phyloP scores from a whole-genome alignment of 1,140 invertebrate genomes.

The Cyrtorhinus lividipennis region DNA sequence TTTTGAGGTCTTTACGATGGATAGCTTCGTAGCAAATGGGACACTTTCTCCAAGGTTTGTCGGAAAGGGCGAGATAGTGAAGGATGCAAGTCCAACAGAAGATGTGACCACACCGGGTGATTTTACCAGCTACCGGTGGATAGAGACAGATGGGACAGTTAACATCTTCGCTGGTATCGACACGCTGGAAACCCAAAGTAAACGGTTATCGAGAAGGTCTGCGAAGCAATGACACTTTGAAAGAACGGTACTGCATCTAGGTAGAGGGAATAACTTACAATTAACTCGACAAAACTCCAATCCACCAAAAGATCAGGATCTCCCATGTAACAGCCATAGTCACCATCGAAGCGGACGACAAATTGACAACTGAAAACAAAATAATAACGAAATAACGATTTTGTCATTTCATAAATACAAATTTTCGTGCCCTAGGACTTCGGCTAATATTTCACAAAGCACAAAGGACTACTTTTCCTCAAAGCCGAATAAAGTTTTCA shows the following conservation, averaged over 20 bases:
- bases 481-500: too few species aligned
- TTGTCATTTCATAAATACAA: too few species aligned
- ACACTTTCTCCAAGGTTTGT: conserved; percentile 62
- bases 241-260: too few species aligned
- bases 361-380: conserved; percentile 68
- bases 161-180: conserved; percentile 47
- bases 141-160: conserved; percentile 86
- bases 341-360: conserved; percentile 63
- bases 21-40: conserved; percentile 76
- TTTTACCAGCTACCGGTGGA: conserved; percentile 67
- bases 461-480: too few species aligned
- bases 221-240: too few species aligned
- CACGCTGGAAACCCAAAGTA: conserved; percentile 32
- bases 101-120: conserved; percentile 87
- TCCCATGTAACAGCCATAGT: conserved; percentile 57
- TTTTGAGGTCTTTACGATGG: conserved; percentile 63
- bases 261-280: too few species aligned
- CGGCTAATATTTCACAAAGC: too few species aligned
- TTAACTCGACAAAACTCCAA: conserved; percentile 84
- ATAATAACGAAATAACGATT: too few species aligned
- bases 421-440: too few species aligned
- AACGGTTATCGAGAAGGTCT: too few species aligned
- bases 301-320: conserved; percentile 81
- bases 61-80: conserved; percentile 74
- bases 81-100: conserved; percentile 93